Base-by-base conservation (phyloP, 2,888 invertebrate species). In the Lepidonotus clava region DNA sequence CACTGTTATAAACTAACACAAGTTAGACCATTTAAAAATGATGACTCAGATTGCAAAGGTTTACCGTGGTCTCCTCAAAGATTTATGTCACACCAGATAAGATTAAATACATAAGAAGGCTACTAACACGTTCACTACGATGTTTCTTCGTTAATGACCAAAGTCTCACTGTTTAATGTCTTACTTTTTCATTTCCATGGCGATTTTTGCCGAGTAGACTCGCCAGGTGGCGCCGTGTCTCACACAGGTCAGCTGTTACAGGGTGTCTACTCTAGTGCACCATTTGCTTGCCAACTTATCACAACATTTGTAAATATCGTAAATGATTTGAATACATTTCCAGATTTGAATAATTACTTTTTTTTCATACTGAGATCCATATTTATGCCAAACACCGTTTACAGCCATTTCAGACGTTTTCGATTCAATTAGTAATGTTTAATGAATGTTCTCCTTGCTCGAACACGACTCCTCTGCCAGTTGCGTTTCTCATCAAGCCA, bases 171-270 rank as follows among this genome's bases (percentile, higher is more conserved):
- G 51, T 80, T 80, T 80, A 80, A 80, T 80, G 80, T 46, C 24
- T 80, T 80, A 80, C 28, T 51, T 80, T 76, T 80, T 80, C 71
- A 51, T 80, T 80, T 80, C 80, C 80, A 80, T 80, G 80, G 80
- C 80, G 80, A 14, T 80, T 80, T 40, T 46, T 80, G 80, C 51
- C 41, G 46, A 80, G 28, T 51, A 80, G 80, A 80, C 28, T 34
- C 80, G 46, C 80, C 80, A 80, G 80, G 80, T 80, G 80, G 41
- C 80, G 11, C 51, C 71, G 38, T 71, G 6, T 6, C n/a, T 14
- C 80, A 80, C 80, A 80, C 80, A 80, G 80, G 80, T 80, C 80
- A 80, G 80, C 80, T 46, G 80, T 41, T 80, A 80, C 80, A 28
- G 80, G 80, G 80, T 80, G 80, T 80, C 34, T 80, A 46, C 46